These are phyloP conservation scores for Oryzias melastigma DNA, from an alignment of 2,113 vertebrate genomes.

Conservation along the genomic window DNA sequence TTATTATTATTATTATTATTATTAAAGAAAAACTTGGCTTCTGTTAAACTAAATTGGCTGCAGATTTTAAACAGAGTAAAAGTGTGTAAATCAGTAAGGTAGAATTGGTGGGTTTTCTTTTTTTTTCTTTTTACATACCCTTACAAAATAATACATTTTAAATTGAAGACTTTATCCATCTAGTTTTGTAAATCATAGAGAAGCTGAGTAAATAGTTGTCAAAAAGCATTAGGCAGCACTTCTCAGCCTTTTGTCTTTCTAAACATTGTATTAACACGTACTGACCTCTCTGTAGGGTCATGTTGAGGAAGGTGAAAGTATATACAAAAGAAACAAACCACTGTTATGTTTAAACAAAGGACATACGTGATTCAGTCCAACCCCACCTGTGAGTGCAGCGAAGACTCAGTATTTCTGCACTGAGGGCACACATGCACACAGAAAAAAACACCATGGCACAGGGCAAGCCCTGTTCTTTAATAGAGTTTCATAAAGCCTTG, in stretches of 20 bases:
- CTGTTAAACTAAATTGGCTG: too few relatives aligned
- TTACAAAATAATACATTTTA: too few relatives aligned
- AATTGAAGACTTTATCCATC: background rate
- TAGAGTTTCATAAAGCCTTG: conserved; percentile 60
- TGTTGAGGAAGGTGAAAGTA: conserved; percentile 14
- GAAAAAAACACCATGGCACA: conserved; percentile 40
- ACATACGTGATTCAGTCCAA: conserved; percentile 42
- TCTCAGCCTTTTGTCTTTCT: conserved; percentile 56
- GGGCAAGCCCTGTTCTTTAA: conserved; percentile 63
- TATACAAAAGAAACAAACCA: conserved; percentile 5
- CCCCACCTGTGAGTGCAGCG: conserved; percentile 45
- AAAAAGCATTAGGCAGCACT: conserved; percentile 65
- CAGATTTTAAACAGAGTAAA: too few relatives aligned
- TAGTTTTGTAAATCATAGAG: conserved; percentile 57
- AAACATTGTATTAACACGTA: conserved; percentile 53
- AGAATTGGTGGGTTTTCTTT: too few relatives aligned
- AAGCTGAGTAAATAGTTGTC: conserved; percentile 71
- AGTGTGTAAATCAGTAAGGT: too few relatives aligned
- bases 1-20: too few relatives aligned
- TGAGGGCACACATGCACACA: conserved; percentile 29
- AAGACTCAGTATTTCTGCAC: conserved; percentile 26
- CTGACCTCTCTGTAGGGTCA: conserved; percentile 26
- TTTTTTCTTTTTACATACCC: too few relatives aligned
- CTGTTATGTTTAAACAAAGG: conserved; percentile 24
- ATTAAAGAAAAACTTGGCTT: too few relatives aligned